phyloP scores from a whole-genome alignment of 1,140 invertebrate genomes.

The Mercenaria mercenaria region DNA sequence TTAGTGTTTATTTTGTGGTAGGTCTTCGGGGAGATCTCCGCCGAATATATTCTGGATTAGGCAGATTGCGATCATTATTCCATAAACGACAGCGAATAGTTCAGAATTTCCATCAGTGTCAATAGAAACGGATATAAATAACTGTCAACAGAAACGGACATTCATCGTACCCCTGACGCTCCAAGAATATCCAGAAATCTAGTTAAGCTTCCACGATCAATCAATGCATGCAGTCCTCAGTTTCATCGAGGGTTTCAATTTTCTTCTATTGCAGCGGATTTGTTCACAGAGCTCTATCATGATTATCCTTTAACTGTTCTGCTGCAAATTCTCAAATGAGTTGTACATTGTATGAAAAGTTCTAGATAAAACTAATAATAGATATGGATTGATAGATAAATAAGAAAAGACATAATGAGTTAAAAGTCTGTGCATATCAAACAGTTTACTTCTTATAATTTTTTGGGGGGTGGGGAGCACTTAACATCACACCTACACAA shows the following conservation, averaged over 20 bases:
- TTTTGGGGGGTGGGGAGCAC: no score
- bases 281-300: background rate
- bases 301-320: background rate
- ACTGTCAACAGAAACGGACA: constrained; percentile 18
- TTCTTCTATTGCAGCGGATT: background rate
- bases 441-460: no score
- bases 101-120: constrained; percentile 36
- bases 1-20: constrained; percentile 37
- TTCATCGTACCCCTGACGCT: constrained; percentile 24
- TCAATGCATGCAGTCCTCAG: constrained; percentile 16
- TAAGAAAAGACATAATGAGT: no score
- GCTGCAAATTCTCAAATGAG: background rate
- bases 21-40: background rate
- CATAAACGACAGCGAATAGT: constrained; percentile 25
- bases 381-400: no score
- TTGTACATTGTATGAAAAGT: no score
- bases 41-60: constrained; percentile 26
- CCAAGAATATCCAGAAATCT: background rate
- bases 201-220: constrained; percentile 27
- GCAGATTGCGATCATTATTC: constrained; percentile 26
- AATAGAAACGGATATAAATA: constrained; percentile 33
- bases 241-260: background rate
- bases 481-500: no score
- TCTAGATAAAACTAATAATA: no score
- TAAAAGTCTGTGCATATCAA: no score